These are phyloP conservation scores for Vulpes ferrilata DNA, from an alignment of 2,113 vertebrate species.

Conservation along the genomic window DNA sequence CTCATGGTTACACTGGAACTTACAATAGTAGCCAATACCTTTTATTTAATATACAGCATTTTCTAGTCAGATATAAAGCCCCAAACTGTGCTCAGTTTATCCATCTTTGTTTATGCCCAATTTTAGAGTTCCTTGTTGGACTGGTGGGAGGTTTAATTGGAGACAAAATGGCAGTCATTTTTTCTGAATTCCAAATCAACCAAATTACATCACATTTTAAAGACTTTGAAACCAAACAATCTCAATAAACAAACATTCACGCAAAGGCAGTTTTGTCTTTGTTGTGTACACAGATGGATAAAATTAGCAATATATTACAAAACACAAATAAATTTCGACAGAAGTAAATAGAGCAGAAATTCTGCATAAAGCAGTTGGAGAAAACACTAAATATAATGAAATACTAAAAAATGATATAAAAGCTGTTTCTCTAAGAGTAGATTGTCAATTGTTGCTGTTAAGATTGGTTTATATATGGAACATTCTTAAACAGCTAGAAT, in stretches of 20 bases:
- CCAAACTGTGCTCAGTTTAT: neutral
- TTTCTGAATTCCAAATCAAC: neutral
- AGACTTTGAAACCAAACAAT: neutral
- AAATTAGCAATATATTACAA: neutral
- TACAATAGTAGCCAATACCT: neutral
- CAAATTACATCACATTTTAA: neutral
- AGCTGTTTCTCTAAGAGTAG: neutral
- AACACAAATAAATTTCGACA: neutral
- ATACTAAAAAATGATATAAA: neutral
- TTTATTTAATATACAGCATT: neutral
- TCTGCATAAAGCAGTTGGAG: neutral
- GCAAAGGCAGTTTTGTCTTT: neutral
- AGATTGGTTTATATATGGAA: neutral
- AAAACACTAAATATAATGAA: neutral
- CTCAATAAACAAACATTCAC: neutral
- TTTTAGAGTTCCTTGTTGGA: neutral
- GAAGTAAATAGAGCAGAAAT: neutral
- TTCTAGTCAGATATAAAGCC: neutral
- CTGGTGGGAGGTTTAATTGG: neutral
- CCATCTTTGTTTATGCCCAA: neutral
- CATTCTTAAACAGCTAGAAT: neutral
- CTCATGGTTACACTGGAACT: neutral
- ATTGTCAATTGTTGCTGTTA: neutral
- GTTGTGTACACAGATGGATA: neutral
- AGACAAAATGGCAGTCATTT: neutral